Conservation (phyloP, 2,797 vertebrate species). For the Notolepis coatsorum region DNA sequence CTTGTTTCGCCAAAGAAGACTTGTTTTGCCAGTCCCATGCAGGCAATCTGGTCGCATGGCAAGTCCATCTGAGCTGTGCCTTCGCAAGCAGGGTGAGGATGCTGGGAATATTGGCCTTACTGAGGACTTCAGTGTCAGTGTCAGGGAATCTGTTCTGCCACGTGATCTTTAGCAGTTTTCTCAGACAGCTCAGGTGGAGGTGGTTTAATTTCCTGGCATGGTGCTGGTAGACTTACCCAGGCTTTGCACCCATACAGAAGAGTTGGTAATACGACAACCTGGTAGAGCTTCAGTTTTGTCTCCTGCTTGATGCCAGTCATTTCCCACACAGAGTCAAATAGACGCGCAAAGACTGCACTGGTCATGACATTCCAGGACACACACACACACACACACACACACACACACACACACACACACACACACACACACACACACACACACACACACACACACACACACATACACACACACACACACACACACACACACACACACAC, state of each 20-base stretch:
- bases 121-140: conserved; percentile 7
- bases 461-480: background rate
- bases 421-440: conserved; percentile 1
- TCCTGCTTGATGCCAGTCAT: no score
- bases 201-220: conserved; percentile 1
- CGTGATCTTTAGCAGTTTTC: background rate
- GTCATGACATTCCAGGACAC: no score
- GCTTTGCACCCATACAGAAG: background rate
- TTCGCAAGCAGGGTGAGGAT: conserved; percentile 9
- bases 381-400: background rate
- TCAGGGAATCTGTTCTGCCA: conserved; percentile 13
- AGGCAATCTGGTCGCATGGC: conserved; percentile 12
- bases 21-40: no score
- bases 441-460: background rate
- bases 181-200: background rate
- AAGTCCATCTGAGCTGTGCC: conserved; percentile 8
- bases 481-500: background rate
- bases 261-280: background rate
- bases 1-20: no score
- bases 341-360: no score
- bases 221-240: background rate
- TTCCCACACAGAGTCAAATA: background rate
- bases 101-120: background rate
- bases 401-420: background rate
- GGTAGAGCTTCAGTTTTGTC: background rate